Evolutionary conservation across 2,888 invertebrate genomes (phyloP).

Genomic region (Parasteatoda lunata): DNA sequence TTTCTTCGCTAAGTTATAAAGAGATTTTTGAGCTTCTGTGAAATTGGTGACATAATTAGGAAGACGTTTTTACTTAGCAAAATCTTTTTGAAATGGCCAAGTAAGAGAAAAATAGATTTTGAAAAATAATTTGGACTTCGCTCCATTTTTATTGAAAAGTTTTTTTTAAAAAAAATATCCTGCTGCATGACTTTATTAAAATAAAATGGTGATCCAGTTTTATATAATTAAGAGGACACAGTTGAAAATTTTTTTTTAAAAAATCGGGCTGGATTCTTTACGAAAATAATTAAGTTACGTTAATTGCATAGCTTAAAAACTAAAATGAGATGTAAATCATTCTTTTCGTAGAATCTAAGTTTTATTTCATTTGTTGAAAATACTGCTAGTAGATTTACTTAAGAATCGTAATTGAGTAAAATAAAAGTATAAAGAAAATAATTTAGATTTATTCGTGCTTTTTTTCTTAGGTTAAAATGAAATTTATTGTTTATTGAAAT

Average conservation of each 20-base stretch:
- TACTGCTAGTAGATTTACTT: too few species aligned
- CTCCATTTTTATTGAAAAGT: constrained; percentile 26
- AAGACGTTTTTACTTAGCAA: constrained; percentile 35
- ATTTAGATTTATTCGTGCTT: too few species aligned
- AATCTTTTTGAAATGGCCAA: neutral
- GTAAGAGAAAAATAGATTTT: constrained; percentile 17
- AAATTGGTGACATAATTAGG: constrained; percentile 63
- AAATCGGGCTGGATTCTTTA: constrained; percentile 28
- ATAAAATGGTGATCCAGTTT: constrained; percentile 49
- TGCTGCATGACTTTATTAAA: constrained; percentile 41
- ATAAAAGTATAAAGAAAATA: too few species aligned
- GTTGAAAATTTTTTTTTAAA: too few species aligned
- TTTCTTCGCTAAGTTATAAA: constrained; percentile 25
- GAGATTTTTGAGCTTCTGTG: constrained; percentile 34
- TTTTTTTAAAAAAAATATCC: constrained; percentile 18
- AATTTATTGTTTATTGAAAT: too few species aligned
- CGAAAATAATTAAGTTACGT: constrained; percentile 47
- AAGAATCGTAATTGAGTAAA: too few species aligned
- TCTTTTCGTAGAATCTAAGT: too few species aligned
- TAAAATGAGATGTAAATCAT: too few species aligned
- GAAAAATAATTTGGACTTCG: constrained; percentile 47
- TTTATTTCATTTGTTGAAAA: too few species aligned
- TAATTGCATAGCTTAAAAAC: constrained; percentile 25
- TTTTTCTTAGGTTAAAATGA: too few species aligned
- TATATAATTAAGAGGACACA: constrained; percentile 44